Evolutionary conservation across 1,140 invertebrate species (phyloP).

Genomic region (Tetraneura akinire): DNA sequence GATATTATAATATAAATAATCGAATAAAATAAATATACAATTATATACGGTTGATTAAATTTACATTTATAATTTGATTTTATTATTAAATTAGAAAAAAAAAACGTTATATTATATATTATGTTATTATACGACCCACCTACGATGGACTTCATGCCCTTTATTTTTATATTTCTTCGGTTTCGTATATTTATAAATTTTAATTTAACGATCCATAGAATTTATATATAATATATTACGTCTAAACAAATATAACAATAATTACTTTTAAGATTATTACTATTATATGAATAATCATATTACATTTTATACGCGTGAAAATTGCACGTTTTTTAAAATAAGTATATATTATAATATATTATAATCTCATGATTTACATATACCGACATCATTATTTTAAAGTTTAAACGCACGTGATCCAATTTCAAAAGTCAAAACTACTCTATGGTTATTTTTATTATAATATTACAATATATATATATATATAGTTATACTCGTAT

Average conservation of each 20-base stretch:
- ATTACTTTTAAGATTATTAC: not conserved
- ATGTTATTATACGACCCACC: not conserved
- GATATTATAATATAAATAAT: too few relatives aligned
- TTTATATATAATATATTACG: too few relatives aligned
- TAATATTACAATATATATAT: not conserved
- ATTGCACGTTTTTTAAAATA: not conserved
- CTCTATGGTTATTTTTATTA: not conserved
- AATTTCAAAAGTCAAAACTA: slow-evolving; percentile 13
- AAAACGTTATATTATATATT: not conserved
- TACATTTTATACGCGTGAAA: not conserved
- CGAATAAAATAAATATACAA: too few relatives aligned
- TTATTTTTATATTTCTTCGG: not conserved
- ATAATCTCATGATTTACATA: not conserved
- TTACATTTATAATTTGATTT: not conserved
- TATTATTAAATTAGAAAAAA: not conserved
- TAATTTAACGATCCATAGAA: not conserved
- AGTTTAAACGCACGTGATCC: slow-evolving; percentile 2
- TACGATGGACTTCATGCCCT: not conserved
- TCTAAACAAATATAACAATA: too few relatives aligned
- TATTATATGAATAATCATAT: not conserved
- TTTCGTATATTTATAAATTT: not conserved
- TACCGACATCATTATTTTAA: not conserved
- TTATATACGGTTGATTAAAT: not conserved
- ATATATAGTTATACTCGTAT: not conserved
- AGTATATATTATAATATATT: not conserved